Conservation (phyloP, 2,888 invertebrate species). For the Folsomia candida region DNA sequence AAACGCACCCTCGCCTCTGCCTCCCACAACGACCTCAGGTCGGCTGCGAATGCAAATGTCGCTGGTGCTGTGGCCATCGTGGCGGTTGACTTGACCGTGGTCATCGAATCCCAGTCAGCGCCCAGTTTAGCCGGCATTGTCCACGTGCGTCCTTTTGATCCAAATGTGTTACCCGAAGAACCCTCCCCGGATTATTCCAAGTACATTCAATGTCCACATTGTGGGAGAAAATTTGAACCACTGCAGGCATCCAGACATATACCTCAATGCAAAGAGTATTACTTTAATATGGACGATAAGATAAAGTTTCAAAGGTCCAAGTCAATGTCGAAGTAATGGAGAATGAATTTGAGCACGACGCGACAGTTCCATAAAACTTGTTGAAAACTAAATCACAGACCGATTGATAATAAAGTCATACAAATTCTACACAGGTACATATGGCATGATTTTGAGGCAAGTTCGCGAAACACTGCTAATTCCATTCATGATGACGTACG, state of each 20-base stretch:
- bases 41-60: background rate
- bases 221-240: slow-evolving; percentile 22
- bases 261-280: slow-evolving; percentile 5
- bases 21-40: background rate
- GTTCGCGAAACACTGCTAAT: too few relatives aligned
- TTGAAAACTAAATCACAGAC: too few relatives aligned
- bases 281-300: background rate
- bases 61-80: background rate
- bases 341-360: too few relatives aligned
- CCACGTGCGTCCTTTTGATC: background rate
- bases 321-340: too few relatives aligned
- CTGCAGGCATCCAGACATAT: slow-evolving; percentile 17
- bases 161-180: background rate
- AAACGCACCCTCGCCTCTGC: background rate
- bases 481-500: too few relatives aligned
- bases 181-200: background rate
- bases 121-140: background rate
- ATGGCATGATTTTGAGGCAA: too few relatives aligned
- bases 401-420: too few relatives aligned
- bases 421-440: too few relatives aligned
- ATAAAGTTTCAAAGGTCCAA: background rate
- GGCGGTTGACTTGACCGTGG: background rate
- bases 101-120: background rate
- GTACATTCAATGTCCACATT: slow-evolving; percentile 12
- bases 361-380: too few relatives aligned